These are phyloP conservation scores for Lamprotornis superbus DNA, from an alignment of 2,113 vertebrate genomes.

Conservation along the genomic window DNA sequence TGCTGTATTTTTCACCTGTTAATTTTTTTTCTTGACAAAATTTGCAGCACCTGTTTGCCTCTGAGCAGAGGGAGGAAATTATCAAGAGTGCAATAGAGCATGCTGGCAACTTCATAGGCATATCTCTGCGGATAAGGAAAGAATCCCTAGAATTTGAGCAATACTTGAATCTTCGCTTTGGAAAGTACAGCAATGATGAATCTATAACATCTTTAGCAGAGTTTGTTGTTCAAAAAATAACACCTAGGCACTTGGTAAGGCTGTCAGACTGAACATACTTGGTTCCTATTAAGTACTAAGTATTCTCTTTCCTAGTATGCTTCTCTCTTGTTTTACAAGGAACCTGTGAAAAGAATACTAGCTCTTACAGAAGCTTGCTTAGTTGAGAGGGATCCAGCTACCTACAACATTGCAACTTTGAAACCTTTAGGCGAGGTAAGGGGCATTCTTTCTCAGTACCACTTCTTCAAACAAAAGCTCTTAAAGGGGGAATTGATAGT, in stretches of 20 bases:
- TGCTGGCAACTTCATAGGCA: slow-evolving; percentile 95
- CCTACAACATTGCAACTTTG: slow-evolving; percentile 95
- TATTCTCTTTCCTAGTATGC: neutral
- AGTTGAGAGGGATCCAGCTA: slow-evolving; percentile 94
- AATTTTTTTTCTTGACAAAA: neutral
- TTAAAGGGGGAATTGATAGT: neutral
- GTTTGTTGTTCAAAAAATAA: slow-evolving; percentile 96
- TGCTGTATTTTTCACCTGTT: neutral
- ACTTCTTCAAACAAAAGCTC: neutral
- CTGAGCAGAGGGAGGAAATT: slow-evolving; percentile 95
- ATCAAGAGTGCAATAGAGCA: slow-evolving; percentile 96
- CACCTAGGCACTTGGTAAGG: slow-evolving; percentile 89
- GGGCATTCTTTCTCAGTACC: neutral
- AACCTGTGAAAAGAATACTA: slow-evolving; percentile 90
- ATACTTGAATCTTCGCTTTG: slow-evolving; percentile 89
- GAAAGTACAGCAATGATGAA: slow-evolving; percentile 96
- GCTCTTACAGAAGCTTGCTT: slow-evolving; percentile 96
- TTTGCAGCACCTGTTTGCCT: slow-evolving; percentile 93
- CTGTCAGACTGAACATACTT: neutral
- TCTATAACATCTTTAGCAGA: slow-evolving; percentile 96
- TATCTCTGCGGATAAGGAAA: slow-evolving; percentile 88
- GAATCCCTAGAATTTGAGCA: slow-evolving; percentile 88
- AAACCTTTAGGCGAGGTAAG: slow-evolving; percentile 96
- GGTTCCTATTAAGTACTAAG: neutral
- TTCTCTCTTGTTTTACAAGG: slow-evolving; percentile 72